Evolutionary conservation across 2,888 invertebrate genomes (phyloP), one percentile per base, ranked within the genome.

Genomic region (Sepioteuthis lessoniana): DNA sequence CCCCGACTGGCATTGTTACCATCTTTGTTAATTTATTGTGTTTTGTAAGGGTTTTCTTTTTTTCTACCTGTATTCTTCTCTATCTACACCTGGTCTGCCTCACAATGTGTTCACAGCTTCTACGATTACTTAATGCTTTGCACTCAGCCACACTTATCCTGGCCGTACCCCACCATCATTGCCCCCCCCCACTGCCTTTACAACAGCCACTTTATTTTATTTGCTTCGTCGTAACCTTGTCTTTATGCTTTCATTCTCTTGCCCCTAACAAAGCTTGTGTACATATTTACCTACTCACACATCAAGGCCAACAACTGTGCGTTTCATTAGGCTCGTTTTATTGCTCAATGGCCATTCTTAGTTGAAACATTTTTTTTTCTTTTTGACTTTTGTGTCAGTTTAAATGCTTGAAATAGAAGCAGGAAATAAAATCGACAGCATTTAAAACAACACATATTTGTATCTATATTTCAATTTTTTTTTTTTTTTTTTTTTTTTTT

Each of bases 41-140:
- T 55, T 55, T 55, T 55, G 25, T 55, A 55, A 55, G 55, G 21
- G 55, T 55, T 35, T 35, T n/a, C 25, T 21, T 55, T 21, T 28
- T 55, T 25, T 55, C 55, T n/a, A 76, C 35, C 76, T 76, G n/a
- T 35, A n/a, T 76, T 10, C 13, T 76, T 76, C 76, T n/a, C 76
- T n/a, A 76, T 76, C 76, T n/a, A 76, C 76, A 76, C 76, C 76
- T 76, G 76, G 76, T n/a, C 76, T 76, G 16, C 76, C 76, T 76
- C 35, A 76, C 76, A 76, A n/a, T 76, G 76, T 76, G 76, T 55
- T 55, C 55, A 25, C 55, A 55, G 55, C 76, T 76, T 76, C 76
- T 76, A 76, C 76, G 76, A 76, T 76, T 76, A 76, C 76, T 76
- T 76, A 76, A 76, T 76, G 76, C n/a, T 76, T 76, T 76, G 76